Evolutionary conservation across 2,888 invertebrate genomes (phyloP), one percentile per base, ranked within the genome.

Genomic region (Polydrusus cervinus): DNA sequence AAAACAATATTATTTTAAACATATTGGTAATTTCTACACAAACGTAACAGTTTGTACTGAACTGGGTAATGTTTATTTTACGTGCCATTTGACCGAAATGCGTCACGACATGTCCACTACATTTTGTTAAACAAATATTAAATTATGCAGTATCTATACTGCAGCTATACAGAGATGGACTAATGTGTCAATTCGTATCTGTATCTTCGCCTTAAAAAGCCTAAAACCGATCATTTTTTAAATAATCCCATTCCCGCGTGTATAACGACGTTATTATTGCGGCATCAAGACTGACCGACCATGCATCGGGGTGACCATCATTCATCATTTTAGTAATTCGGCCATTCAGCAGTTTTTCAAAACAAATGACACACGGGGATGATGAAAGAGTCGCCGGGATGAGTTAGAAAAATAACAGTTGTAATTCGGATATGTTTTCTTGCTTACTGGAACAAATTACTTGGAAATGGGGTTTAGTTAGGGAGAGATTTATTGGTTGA

Each of bases 321-420:
- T 73, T 60, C 49, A 74, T 74, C 74, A 74, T 69, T 68, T 74
- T 74, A 51, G 68, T 74, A 74, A 74, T 74, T 68, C 68, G 74
- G 53, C 34, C 68, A 66, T 68, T 74, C 74, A 74, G 68, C 68
- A 64, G 65, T 68, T 68, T 73, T 61, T 68, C 74, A 18, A 62
- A 49, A 74, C 68, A 74, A 68, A 69, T 69, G 74, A 62, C 68
- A 74, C 43, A 60, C 34, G 25, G 51, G 30, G 53, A 74, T 67
- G 45, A 69, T 74, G 74, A 68, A 73, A 71, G 43, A 51, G 53
- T 38, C 53, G 25, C 51, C 57, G 14, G 53, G 38, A 38, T 34
- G 64, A 53, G 53, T 53, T 57, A 68, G 47, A 34, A 64, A 53
- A 64, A 64, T 49, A 49, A 49, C 60, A 30, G 47, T 45, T 55